Base-by-base conservation (phyloP, 2,888 invertebrate genomes). In the Gnatocerus cornutus region DNA sequence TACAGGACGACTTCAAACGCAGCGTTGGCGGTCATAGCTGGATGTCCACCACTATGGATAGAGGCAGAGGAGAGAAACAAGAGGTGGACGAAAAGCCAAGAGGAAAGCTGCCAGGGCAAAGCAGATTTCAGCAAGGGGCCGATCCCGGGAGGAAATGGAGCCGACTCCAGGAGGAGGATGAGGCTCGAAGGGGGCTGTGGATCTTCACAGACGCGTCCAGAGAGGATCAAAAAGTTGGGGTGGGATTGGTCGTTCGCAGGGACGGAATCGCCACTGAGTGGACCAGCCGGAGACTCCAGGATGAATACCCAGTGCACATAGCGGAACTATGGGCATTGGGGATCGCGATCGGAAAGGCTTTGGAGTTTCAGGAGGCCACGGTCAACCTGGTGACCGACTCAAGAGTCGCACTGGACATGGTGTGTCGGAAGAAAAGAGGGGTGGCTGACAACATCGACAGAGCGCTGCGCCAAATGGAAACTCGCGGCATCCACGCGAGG, bases 221-320 rank as follows among this genome's bases (percentile, higher is more conserved):
- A 63, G 71, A 6, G 46, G 61, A 9, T 56, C 74, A 7, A 70
- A 65, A 8, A 68, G 45, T 0, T 71, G 67, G 69, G 52, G 68
- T 71, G 16, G n/a, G 71, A 12, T 39, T 71, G 8, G 68, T 3
- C 12, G 6, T 10, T 29, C 16, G 33, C 14, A 21, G 29, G 16
- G 12, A 33, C 27, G 12, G 37, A 8, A n/a, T n/a, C n/a, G n/a
- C n/a, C n/a, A n/a, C n/a, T n/a, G n/a, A n/a, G n/a, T n/a, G n/a
- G n/a, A n/a, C n/a, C n/a, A n/a, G n/a, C n/a, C n/a, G n/a, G n/a
- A n/a, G n/a, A n/a, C n/a, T n/a, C n/a, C n/a, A n/a, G n/a, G n/a
- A n/a, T n/a, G n/a, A n/a, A n/a, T n/a, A n/a, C n/a, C n/a, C n/a
- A n/a, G n/a, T n/a, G n/a, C n/a, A n/a, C n/a, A n/a, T n/a, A n/a